These are phyloP conservation scores for Lissonota sp. DNA, from an alignment of 2,888 invertebrate species.

Conservation along the genomic window DNA sequence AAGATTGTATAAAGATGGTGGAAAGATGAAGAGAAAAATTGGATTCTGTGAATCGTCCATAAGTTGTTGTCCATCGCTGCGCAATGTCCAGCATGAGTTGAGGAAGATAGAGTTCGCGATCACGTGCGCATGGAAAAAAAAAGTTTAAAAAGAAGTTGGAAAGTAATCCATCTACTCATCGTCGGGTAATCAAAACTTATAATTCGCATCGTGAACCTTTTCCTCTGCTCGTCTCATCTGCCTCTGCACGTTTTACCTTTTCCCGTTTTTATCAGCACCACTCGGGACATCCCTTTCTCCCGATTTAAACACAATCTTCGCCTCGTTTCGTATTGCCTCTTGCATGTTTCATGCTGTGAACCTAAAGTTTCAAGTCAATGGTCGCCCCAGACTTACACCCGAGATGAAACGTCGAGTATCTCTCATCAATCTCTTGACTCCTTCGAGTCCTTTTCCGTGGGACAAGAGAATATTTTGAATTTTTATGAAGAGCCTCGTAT, in stretches of 20 bases:
- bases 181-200: conserved; percentile 81
- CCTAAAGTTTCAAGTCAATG: conserved; percentile 66
- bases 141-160: conserved; percentile 70
- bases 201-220: conserved; percentile 74
- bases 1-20: too few relatives aligned
- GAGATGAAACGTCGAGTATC: conserved; percentile 6
- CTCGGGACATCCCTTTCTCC: conserved; percentile 4
- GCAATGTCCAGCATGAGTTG: too few relatives aligned
- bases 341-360: conserved; percentile 77
- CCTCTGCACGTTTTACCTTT: conserved; percentile 14
- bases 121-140: conserved; percentile 58
- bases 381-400: not conserved
- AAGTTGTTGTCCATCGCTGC: too few relatives aligned
- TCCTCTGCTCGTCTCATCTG: conserved; percentile 43
- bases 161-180: conserved; percentile 80
- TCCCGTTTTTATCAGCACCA: conserved; percentile 13
- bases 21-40: too few relatives aligned
- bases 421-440: not conserved
- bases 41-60: too few relatives aligned
- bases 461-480: conserved; percentile 39
- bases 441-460: not conserved
- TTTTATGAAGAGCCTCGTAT: conserved; percentile 37
- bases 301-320: conserved; percentile 32
- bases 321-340: conserved; percentile 63
- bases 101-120: conserved; percentile 1